Evolutionary conservation across 2,888 invertebrate species (phyloP), one percentile per base, ranked within the genome.

Genomic region (Parochlus steinenii): DNA sequence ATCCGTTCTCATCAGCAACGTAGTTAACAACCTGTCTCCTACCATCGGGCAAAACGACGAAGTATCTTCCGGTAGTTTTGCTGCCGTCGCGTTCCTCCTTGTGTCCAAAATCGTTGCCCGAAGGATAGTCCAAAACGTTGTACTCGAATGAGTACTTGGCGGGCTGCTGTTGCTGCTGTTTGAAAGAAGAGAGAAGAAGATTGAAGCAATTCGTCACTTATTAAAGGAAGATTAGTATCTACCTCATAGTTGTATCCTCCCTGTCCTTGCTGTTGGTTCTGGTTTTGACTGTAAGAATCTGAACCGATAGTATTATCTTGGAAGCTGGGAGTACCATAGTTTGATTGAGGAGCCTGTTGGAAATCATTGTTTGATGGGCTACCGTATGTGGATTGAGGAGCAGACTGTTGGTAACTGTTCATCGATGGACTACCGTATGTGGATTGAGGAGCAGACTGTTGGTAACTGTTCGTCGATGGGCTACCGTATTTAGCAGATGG

Each of bases 131-230:
- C 43, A 70, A 64, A 27, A 74, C 74, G 56, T 69, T 69, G 48
- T 74, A 74, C 47, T 71, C 68, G 58, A 74, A 74, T 46, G 63
- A 69, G 57, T 74, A 74, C 61, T 71, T 73, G 10, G 74, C 74
- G 32, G 74, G 74, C 41, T 69, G 73, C 65, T 74, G 39, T 34
- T 27, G 12, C 34, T 28, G 6, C 34, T 28, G 20, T 27, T 34
- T 7, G 10, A 40, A 28, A 20, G 34, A 27, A 3, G 19, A 20
- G 23, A 29, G 26, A 37, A 24, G n/a, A 15, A 10, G 10, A 32
- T 33, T 20, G 8, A 20, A 22, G 29, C 16, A 27, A 37, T 29
- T 12, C 16, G 26, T 31, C 11, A 6, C 22, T 31, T 22, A n/a
- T 12, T n/a, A n/a, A 6, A 16, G 6, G 10, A 11, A 5, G 7